Evolutionary conservation across 2,113 vertebrate species (phyloP).

Genomic region (Corythoichthys intestinalis): DNA sequence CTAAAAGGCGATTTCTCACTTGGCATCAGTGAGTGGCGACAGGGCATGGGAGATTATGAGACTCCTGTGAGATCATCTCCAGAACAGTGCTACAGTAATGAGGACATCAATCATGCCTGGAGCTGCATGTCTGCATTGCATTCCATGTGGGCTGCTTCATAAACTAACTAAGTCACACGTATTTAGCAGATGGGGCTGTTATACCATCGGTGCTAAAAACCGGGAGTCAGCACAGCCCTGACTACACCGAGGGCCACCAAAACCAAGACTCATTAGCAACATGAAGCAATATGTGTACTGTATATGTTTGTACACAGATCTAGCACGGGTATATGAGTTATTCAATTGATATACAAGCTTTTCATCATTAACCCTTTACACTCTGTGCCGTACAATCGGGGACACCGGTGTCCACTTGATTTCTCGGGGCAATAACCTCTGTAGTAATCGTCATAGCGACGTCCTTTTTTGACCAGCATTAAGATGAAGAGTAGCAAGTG

Average conservation of each 20-base stretch:
- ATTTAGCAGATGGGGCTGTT: slow-evolving; percentile 7
- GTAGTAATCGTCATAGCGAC: no score
- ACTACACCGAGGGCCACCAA: neutral
- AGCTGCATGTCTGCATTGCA: slow-evolving; percentile 35
- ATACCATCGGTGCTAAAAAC: neutral
- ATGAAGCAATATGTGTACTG: neutral
- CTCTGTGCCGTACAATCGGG: no score
- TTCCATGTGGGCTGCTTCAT: slow-evolving; percentile 37
- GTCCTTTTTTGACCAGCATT: no score
- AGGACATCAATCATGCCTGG: slow-evolving; percentile 67
- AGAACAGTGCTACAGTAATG: slow-evolving; percentile 57
- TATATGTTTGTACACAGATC: no score
- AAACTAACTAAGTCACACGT: slow-evolving; percentile 38
- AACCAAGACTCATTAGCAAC: neutral
- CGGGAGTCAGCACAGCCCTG: neutral
- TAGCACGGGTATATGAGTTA: no score
- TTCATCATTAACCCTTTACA: no score
- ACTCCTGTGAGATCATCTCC: slow-evolving; percentile 61
- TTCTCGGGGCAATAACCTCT: no score
- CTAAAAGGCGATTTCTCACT: slow-evolving; percentile 53
- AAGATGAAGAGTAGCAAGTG: no score
- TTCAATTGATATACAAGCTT: no score
- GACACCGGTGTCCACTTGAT: no score
- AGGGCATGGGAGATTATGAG: slow-evolving; percentile 57
- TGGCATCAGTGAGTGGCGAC: slow-evolving; percentile 38